phyloP scores from a whole-genome alignment of 2,888 invertebrate species.

The Poecilobothrus nobilitatus region DNA sequence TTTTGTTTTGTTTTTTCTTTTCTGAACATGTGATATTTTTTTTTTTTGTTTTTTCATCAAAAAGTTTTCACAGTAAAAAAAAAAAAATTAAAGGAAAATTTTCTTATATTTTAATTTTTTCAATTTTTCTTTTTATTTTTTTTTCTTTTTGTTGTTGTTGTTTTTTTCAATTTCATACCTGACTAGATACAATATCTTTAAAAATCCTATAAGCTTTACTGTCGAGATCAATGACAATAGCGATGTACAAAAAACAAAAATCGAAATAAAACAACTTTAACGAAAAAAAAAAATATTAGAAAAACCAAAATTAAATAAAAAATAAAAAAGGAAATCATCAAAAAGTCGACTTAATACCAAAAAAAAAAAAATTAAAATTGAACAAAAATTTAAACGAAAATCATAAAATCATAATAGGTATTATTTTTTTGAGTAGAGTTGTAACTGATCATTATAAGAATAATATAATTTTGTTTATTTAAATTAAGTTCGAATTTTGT shows the following conservation, averaged over 20 bases:
- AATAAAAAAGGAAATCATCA: neutral
- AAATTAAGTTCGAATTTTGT: too few species aligned
- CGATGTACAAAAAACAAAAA: neutral
- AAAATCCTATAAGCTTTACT: slow-evolving; percentile 6
- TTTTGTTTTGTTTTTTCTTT: too few species aligned
- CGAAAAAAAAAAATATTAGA: too few species aligned
- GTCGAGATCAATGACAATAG: neutral
- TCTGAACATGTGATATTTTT: neutral
- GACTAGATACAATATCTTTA: slow-evolving; percentile 3
- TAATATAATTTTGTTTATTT: too few species aligned
- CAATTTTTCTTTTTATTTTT: neutral
- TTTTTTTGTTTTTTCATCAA: neutral
- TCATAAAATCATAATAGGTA: too few species aligned
- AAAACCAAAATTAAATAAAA: too few species aligned
- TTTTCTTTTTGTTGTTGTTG: neutral
- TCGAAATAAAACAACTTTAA: neutral
- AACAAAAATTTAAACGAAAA: neutral
- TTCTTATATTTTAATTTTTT: neutral
- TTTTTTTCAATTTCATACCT: slow-evolving; percentile 6
- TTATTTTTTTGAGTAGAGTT: too few species aligned
- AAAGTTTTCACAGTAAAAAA: neutral
- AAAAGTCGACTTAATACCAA: neutral
- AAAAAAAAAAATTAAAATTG: neutral
- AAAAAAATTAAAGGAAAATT: too few species aligned
- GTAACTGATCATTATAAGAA: too few species aligned